Evolutionary conservation across 2,113 vertebrate genomes (phyloP).

Genomic region (Oxygymnocypris stewartii): DNA sequence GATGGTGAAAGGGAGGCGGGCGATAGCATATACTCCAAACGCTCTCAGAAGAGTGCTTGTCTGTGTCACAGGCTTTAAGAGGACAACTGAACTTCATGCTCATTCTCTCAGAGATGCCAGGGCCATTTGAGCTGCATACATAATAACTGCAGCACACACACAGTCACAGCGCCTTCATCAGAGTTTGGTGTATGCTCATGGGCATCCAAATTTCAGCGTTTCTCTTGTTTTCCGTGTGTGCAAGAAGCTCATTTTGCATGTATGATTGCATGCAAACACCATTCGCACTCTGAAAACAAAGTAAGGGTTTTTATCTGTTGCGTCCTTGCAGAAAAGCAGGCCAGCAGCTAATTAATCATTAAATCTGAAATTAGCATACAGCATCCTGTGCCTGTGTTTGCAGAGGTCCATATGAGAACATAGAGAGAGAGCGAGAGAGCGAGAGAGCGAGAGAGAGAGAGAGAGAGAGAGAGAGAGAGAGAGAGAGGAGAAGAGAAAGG

Average conservation of each 20-base stretch:
- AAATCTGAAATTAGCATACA: constrained; percentile 61
- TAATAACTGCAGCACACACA: constrained; percentile 49
- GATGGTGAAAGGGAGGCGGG: constrained; percentile 18
- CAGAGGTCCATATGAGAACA: constrained; percentile 39
- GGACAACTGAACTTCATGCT: constrained; percentile 47
- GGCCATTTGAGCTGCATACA: constrained; percentile 52
- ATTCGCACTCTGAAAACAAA: constrained; percentile 44
- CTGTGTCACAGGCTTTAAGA: constrained; percentile 52
- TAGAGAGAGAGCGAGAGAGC: background rate
- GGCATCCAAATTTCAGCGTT: constrained; percentile 37
- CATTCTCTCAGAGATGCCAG: constrained; percentile 49
- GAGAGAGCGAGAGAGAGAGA: background rate
- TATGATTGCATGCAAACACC: constrained; percentile 36
- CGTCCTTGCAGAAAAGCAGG: constrained; percentile 56
- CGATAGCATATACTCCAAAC: constrained; percentile 24
- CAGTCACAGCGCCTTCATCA: constrained; percentile 29
- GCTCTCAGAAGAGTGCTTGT: constrained; percentile 43
- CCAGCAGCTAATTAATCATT: constrained; percentile 63
- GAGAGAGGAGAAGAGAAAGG: background rate
- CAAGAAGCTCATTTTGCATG: constrained; percentile 12
- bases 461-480: no score
- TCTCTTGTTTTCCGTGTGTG: background rate
- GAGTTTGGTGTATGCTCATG: constrained; percentile 29
- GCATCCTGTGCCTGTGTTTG: constrained; percentile 45
- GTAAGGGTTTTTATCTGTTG: constrained; percentile 52